These are phyloP conservation scores for Artibeus lituratus DNA, from an alignment of 2,797 vertebrate species.

Conservation along the genomic window DNA sequence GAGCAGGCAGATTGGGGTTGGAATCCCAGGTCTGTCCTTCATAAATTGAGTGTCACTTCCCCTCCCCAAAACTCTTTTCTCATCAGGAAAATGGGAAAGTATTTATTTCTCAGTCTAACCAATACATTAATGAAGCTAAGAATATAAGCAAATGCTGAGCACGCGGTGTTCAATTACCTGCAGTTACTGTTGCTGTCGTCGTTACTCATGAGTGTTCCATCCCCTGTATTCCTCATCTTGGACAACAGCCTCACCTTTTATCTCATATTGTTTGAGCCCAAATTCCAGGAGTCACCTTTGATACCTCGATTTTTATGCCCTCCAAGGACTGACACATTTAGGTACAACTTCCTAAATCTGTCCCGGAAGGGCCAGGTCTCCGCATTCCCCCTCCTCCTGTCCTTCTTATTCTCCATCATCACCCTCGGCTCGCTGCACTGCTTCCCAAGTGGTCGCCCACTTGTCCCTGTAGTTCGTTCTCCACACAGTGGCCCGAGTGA, in stretches of 20 bases:
- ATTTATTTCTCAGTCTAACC: background rate
- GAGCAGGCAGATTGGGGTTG: background rate
- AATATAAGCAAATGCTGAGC: background rate
- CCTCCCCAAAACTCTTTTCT: background rate
- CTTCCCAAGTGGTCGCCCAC: background rate
- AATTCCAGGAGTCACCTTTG: background rate
- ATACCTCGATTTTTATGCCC: too few relatives aligned
- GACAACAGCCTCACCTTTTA: background rate
- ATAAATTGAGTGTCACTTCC: background rate
- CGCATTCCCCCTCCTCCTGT: background rate
- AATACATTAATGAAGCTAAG: background rate
- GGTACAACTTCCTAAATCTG: background rate
- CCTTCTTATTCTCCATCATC: background rate
- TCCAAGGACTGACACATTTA: background rate
- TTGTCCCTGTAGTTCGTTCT: background rate
- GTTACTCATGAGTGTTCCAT: background rate
- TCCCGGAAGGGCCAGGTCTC: fast-evolving
- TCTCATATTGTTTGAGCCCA: background rate
- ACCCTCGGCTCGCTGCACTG: background rate
- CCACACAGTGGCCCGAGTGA: background rate
- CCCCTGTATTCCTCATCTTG: background rate
- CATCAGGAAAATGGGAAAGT: background rate
- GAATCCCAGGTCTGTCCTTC: background rate
- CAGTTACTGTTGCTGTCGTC: too few relatives aligned
- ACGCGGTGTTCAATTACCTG: background rate